Evolutionary conservation across 2,113 vertebrate species (phyloP).

Genomic region (Amphiprion percula): DNA sequence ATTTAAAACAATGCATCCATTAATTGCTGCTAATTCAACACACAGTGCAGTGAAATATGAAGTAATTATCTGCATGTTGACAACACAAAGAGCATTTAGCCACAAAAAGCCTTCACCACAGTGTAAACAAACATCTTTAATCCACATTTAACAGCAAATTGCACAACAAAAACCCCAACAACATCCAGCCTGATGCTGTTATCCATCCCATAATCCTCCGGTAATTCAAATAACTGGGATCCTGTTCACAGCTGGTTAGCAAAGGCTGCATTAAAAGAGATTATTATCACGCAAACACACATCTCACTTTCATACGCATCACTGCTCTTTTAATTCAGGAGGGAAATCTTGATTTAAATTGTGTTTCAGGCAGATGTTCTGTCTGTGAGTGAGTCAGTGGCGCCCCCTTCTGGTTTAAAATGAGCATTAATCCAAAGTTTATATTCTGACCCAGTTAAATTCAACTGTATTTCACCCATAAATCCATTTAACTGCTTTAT

Average conservation of each 20-base stretch:
- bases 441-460: background rate
- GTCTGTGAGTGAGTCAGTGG: slow-evolving; percentile 18
- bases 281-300: background rate
- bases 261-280: background rate
- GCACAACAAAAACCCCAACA: background rate
- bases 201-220: slow-evolving; percentile 16
- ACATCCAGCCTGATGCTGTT: slow-evolving; percentile 4
- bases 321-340: background rate
- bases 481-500: background rate
- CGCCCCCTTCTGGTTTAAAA: slow-evolving; percentile 55
- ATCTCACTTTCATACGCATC: background rate
- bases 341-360: background rate
- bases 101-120: background rate
- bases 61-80: background rate
- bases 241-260: background rate
- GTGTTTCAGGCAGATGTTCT: background rate
- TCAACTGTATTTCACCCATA: background rate
- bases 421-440: background rate
- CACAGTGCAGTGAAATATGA: background rate
- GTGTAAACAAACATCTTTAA: background rate
- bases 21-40: no score
- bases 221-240: background rate
- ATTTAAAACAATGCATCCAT: no score
- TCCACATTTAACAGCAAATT: background rate
- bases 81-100: background rate